Evolutionary conservation across 2,113 vertebrate genomes (phyloP).

Genomic region (Osmerus mordax): DNA sequence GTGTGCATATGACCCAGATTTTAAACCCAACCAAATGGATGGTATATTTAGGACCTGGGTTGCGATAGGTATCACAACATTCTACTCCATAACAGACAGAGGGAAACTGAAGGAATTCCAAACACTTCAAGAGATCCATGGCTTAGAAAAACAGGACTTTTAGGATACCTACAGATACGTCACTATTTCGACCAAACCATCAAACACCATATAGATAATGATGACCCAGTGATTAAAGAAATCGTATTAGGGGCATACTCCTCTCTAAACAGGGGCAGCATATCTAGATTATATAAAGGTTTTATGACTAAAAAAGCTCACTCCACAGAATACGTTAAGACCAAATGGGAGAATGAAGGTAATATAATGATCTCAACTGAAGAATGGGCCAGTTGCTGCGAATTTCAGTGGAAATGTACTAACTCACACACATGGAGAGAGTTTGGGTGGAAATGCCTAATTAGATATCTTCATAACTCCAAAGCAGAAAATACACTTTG

Average conservation of each 20-base stretch:
- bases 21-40: not conserved
- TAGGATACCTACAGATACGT: no score
- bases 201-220: no score
- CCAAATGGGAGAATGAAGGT: constrained; percentile 7
- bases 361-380: not conserved
- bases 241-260: no score
- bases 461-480: not conserved
- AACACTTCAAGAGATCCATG: no score
- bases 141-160: no score
- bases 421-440: constrained; percentile 11
- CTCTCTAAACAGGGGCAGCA: no score
- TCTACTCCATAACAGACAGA: no score
- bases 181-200: no score
- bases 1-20: constrained; percentile 1
- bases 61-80: not conserved
- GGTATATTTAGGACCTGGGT: not conserved
- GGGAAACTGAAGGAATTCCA: no score
- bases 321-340: not conserved
- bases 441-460: constrained; percentile 3
- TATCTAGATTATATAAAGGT: no score
- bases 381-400: not conserved
- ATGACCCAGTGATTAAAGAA: no score
- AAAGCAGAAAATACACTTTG: not conserved
- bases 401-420: constrained; percentile 11
- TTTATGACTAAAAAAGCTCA: no score